Evolutionary conservation across 2,797 vertebrate species (phyloP), one percentile per base, ranked within the genome.

Genomic region (Diceros bicornis): DNA sequence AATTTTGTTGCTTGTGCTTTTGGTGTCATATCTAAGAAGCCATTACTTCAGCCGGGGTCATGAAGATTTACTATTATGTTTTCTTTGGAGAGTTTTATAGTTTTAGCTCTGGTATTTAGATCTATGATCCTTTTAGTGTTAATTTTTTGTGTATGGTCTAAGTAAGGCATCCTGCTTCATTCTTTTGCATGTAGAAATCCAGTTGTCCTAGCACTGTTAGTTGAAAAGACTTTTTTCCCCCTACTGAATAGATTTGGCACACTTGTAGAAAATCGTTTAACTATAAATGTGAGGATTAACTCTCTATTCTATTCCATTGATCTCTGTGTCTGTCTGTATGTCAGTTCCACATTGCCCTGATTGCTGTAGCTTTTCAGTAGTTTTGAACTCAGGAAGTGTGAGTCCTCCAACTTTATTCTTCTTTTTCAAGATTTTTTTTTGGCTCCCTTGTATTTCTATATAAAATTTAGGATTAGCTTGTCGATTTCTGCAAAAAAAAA

Each of bases 401-500:
- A 84, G 14, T 86, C 57, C 5, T 95, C 7, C 7, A 75, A 47
- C 21, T 72, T 90, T 37, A 41, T 90, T 71, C 17, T 75, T 94
- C 41, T 88, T 52, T 61, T 55, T 77, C 6, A 66, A n/a, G 34
- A 25, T 25, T 41, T 84, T 81, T 34, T 87, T 79, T 29, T 97
- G 64, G 25, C 6, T 79, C 12, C 29, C 34, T 91, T 96, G 21
- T 17, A 34, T 94, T 93, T 93, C 82, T 29, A 17, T 82, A 6
- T 79, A 34, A 59, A 91, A 95, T 96, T 97, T 94, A 74, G 32
- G 66, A 68, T 85, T 71, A 12, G 10, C 27, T 59, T 78, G 7
- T 84, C n/a, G 68, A 57, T 84, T 74, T 97, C 61, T 96, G 27
- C 21, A 52, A 68, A 79, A 92, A 66, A 79, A 92, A 66, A 55